Percentiles rank a stretch among this genome's conserved stretches.
These are phyloP conservation scores for Halocynthia aurantium DNA, from an alignment of 23 tunicate species.

Conservation along the genomic window DNA sequence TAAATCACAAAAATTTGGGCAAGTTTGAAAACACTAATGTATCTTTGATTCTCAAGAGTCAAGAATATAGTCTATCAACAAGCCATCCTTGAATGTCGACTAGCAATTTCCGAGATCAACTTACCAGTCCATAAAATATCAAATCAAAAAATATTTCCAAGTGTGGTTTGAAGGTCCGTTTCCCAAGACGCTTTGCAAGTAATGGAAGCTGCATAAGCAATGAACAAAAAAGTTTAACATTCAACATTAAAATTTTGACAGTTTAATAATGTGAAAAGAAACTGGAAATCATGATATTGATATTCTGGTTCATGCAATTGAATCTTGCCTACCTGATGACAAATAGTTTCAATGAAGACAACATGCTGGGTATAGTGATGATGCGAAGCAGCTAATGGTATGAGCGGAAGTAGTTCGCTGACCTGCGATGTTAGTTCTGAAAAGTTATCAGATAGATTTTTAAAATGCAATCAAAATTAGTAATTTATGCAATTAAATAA, in stretches of 20 bases:
- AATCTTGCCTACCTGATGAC: slow-evolving; percentile 26
- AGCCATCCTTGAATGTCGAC: no score
- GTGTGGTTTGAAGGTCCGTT: slow-evolving; percentile 58
- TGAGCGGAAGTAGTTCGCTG: slow-evolving; percentile 28
- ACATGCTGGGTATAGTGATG: slow-evolving; percentile 64
- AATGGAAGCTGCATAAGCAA: slow-evolving; percentile 52
- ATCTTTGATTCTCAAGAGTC: no score
- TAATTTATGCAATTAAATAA: no score
- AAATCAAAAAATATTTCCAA: slow-evolving; percentile 55
- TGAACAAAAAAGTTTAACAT: no score
- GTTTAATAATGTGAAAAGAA: no score
- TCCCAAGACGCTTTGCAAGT: slow-evolving; percentile 50
- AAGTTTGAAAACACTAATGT: no score
- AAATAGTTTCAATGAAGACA: slow-evolving; percentile 69
- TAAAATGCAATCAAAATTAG: no score
- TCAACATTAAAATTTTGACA: no score
- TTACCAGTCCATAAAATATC: slow-evolving; percentile 61
- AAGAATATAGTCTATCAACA: no score
- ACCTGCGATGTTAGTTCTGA: slow-evolving; percentile 3
- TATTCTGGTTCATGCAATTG: no score
- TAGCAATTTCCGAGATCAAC: background rate
- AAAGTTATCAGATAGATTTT: background rate
- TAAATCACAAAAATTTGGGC: no score
- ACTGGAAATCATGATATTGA: no score
- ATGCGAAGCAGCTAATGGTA: slow-evolving; percentile 35